Conservation (phyloP, 2,113 vertebrate genomes). For the Ceyx melanurus region DNA sequence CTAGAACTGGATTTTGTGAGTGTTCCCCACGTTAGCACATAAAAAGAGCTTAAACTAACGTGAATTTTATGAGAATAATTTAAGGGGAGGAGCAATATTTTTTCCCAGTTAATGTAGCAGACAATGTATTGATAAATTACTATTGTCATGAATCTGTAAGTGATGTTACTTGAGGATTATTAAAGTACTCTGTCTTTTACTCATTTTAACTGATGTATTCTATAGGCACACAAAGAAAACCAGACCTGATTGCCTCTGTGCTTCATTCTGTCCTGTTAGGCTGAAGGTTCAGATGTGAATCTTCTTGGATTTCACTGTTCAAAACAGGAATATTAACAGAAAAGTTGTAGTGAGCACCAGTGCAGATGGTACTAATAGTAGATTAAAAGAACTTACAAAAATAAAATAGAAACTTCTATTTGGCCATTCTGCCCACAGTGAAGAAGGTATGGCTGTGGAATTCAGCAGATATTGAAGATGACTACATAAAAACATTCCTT, state of each 20-base stretch:
- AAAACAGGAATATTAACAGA: background rate
- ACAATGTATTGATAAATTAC: constrained; percentile 23
- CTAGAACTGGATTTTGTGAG: background rate
- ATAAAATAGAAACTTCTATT: background rate
- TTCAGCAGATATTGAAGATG: background rate
- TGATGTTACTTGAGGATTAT: constrained; percentile 46
- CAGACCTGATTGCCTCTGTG: background rate
- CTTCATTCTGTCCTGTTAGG: background rate
- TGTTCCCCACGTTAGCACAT: background rate
- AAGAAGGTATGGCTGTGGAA: background rate
- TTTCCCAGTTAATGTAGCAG: constrained; percentile 41
- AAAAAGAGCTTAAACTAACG: background rate
- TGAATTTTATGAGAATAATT: background rate
- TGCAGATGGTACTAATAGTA: background rate
- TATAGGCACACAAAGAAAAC: background rate
- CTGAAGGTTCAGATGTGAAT: background rate
- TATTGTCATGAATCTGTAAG: constrained; percentile 52
- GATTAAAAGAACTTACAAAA: background rate
- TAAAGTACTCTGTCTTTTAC: constrained; percentile 25
- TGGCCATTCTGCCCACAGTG: background rate
- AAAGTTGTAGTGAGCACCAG: background rate
- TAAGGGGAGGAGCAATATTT: background rate
- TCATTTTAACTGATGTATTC: constrained; percentile 8
- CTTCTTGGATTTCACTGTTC: background rate
- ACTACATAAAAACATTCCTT: background rate